phyloP scores from a whole-genome alignment of 2,797 vertebrate species.

The Scyliorhinus canicula region DNA sequence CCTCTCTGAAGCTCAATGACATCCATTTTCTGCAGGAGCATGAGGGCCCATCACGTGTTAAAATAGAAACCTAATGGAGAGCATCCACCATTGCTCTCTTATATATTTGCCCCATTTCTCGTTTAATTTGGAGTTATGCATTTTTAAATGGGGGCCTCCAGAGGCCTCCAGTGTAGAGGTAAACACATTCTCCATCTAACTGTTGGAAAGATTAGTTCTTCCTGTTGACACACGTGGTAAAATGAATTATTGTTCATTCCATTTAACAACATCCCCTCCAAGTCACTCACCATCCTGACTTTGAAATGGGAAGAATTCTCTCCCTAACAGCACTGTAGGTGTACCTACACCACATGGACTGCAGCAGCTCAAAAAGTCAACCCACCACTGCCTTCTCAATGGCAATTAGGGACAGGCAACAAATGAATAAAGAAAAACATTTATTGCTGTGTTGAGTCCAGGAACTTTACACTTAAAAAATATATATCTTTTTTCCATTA shows the following conservation, averaged over 20 bases:
- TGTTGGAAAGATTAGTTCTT: background rate
- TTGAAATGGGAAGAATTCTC: too few species aligned
- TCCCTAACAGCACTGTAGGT: too few species aligned
- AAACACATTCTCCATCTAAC: background rate
- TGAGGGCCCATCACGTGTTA: background rate
- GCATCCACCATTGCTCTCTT: background rate
- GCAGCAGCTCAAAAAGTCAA: too few species aligned
- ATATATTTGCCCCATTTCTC: background rate
- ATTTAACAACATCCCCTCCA: too few species aligned
- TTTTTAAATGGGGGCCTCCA: background rate
- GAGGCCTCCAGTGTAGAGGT: background rate
- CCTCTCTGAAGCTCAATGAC: background rate
- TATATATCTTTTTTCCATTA: background rate
- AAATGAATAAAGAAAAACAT: too few species aligned
- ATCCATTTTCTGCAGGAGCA: background rate
- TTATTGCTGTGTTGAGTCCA: background rate
- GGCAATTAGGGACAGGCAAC: too few species aligned
- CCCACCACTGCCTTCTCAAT: too few species aligned
- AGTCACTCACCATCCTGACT: too few species aligned
- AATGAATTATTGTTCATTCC: background rate
- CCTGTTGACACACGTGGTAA: background rate
- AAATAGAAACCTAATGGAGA: background rate
- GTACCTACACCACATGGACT: too few species aligned
- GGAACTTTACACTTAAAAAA: background rate
- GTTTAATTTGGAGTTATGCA: background rate